Evolutionary conservation across 2,113 vertebrate genomes (phyloP).

Genomic region (Grammomys dolichurus): DNA sequence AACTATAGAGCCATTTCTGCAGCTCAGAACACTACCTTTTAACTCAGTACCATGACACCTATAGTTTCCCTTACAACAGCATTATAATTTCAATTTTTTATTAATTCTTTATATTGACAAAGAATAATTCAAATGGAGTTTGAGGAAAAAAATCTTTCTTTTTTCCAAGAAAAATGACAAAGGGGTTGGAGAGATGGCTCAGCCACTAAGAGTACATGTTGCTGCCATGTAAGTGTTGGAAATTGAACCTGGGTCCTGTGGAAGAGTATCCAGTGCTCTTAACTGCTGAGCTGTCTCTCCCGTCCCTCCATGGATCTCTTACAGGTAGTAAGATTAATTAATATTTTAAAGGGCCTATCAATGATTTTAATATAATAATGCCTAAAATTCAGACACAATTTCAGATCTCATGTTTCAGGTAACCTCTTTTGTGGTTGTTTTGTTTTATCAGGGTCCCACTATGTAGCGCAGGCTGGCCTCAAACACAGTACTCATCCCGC

Average conservation of each 20-base stretch:
- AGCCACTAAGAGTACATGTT: not conserved
- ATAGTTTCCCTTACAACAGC: not conserved
- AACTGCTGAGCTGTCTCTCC: not conserved
- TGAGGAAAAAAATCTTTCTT: not conserved
- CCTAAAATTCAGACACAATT: not conserved
- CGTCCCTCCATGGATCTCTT: not conserved
- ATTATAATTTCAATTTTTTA: not conserved
- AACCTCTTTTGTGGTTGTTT: not conserved
- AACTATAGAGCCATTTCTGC: no score
- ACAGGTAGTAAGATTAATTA: not conserved
- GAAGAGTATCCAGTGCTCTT: not conserved
- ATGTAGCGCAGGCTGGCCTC: not conserved
- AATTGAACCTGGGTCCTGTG: not conserved
- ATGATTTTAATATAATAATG: not conserved
- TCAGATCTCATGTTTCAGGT: not conserved
- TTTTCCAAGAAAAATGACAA: not conserved
- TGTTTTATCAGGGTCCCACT: not conserved
- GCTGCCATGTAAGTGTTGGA: not conserved
- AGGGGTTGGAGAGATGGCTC: not conserved
- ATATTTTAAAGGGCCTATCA: not conserved
- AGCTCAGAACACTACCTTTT: not conserved
- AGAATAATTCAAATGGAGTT: constrained; percentile 17
- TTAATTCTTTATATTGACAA: constrained; percentile 48
- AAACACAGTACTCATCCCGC: no score
- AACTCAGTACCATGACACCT: not conserved